phyloP scores from a whole-genome alignment of 2,113 vertebrate species.

The Siniperca knerii region DNA sequence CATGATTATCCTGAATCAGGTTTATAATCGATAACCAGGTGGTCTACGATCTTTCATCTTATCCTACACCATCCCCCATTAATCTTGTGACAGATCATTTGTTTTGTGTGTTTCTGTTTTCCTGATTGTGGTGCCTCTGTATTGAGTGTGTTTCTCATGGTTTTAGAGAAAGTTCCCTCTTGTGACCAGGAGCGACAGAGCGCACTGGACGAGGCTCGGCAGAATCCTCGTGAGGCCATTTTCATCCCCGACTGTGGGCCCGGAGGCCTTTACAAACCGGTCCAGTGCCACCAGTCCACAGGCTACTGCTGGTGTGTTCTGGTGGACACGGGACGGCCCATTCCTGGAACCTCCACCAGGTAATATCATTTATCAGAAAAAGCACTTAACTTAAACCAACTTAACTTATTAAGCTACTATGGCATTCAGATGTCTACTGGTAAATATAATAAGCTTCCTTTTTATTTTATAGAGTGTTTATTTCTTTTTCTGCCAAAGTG shows the following conservation, averaged over 20 bases:
- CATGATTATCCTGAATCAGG: not conserved
- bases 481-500: not conserved
- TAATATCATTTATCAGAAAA: slow-evolving; percentile 66
- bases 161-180: slow-evolving; percentile 96
- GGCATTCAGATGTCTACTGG: not conserved
- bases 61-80: not conserved
- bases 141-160: slow-evolving; percentile 79
- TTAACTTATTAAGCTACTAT: not conserved
- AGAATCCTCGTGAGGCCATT: slow-evolving; percentile 91
- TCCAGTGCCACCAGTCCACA: slow-evolving; percentile 98
- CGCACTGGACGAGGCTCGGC: slow-evolving; percentile 91
- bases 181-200: slow-evolving; percentile 98
- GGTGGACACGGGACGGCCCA: slow-evolving; percentile 95
- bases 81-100: not conserved
- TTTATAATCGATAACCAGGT: not conserved
- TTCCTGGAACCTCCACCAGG: slow-evolving; percentile 97
- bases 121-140: slow-evolving; percentile 23
- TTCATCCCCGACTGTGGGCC: slow-evolving; percentile 96
- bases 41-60: not conserved
- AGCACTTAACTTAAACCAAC: not conserved
- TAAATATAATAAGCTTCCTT: not conserved
- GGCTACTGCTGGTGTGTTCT: slow-evolving; percentile 99
- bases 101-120: slow-evolving; percentile 2
- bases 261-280: slow-evolving; percentile 92
- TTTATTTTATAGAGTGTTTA: not conserved